phyloP scores from a whole-genome alignment of 2,797 vertebrate genomes.

The Coilia nasus region DNA sequence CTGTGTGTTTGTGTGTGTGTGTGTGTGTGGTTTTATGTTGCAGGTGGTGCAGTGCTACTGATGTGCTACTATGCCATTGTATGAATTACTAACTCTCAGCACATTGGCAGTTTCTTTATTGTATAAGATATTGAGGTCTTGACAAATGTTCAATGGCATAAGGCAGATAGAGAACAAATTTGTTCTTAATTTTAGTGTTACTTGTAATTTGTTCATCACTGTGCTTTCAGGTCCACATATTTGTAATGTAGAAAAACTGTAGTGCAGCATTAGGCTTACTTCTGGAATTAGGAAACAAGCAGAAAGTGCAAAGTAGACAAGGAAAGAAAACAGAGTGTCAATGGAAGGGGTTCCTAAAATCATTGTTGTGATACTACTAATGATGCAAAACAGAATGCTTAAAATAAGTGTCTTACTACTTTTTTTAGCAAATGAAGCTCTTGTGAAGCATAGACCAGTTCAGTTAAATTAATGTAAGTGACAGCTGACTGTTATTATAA shows the following conservation, averaged over 20 bases:
- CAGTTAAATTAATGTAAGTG: too few species aligned
- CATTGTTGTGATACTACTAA: too few species aligned
- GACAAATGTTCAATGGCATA: not conserved
- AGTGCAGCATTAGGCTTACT: not conserved
- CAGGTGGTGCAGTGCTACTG: not conserved
- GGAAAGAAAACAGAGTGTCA: too few species aligned
- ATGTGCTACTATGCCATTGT: not conserved
- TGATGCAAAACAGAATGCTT: too few species aligned
- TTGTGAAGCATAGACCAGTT: not conserved
- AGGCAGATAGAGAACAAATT: not conserved
- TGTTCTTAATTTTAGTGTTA: not conserved
- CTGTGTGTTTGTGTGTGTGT: not conserved
- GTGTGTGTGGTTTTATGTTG: not conserved
- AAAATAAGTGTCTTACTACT: not conserved
- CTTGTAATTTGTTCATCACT: too few species aligned
- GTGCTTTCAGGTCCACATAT: not conserved
- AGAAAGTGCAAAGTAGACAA: not conserved
- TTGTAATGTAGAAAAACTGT: not conserved
- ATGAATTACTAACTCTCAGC: not conserved
- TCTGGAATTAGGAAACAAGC: not conserved
- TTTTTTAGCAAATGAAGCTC: not conserved
- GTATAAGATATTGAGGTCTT: not conserved
- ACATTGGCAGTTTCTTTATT: not conserved
- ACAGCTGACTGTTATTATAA: too few species aligned
- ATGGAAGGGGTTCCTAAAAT: too few species aligned